phyloP scores from a whole-genome alignment of 2,888 invertebrate genomes.

The Ischnura elegans region DNA sequence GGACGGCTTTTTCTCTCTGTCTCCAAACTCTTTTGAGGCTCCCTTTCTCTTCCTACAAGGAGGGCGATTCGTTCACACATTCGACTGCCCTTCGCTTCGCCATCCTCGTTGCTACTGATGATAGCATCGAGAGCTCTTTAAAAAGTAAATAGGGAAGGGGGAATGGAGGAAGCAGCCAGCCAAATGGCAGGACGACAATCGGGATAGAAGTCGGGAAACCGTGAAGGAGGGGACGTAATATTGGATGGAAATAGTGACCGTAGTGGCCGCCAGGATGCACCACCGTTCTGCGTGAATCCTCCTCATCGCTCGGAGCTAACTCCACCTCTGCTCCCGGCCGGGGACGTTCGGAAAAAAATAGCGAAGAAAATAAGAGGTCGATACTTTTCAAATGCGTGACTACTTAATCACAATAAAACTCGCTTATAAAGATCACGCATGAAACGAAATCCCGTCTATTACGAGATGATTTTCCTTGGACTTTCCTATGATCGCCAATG shows the following conservation, averaged over 20 bases:
- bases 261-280: background rate
- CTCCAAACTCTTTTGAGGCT: background rate
- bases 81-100: background rate
- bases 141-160: constrained; percentile 2
- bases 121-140: constrained; percentile 31
- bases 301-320: background rate
- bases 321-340: constrained; percentile 7
- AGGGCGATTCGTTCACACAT: constrained; percentile 16
- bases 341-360: background rate
- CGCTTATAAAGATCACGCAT: no score
- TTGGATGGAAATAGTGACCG: background rate
- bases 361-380: no score
- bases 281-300: background rate
- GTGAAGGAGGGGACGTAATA: background rate
- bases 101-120: background rate
- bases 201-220: background rate
- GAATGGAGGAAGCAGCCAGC: background rate
- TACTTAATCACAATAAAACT: no score
- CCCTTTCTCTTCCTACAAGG: background rate
- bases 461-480: no score
- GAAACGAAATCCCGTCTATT: no score
- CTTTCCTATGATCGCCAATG: no score
- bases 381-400: no score
- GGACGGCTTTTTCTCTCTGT: no score
- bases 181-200: no score